Evolutionary conservation across 2,888 invertebrate genomes (phyloP).

Genomic region (Morpho deidamia): DNA sequence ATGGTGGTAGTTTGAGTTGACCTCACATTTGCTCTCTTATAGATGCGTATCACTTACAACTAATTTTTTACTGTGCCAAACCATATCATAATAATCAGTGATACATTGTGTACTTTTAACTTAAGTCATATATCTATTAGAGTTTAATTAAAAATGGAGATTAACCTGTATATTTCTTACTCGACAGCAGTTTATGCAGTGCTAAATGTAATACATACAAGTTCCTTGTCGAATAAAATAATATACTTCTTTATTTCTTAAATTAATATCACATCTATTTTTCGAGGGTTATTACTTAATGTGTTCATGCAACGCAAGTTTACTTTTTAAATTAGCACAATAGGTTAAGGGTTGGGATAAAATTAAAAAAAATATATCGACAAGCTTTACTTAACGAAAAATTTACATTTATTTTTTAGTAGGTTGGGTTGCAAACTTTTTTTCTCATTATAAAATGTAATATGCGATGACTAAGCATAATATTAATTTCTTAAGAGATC

Average conservation of each 20-base stretch:
- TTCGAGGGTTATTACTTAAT: constrained; percentile 65
- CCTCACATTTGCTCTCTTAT: constrained; percentile 23
- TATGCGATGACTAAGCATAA: no score
- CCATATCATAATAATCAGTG: constrained; percentile 72
- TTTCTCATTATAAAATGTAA: not conserved
- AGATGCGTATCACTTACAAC: constrained; percentile 12
- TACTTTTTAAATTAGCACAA: constrained; percentile 70
- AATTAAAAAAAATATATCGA: constrained; percentile 28
- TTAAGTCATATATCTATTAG: constrained; percentile 29
- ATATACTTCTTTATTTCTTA: constrained; percentile 42
- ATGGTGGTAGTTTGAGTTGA: constrained; percentile 5
- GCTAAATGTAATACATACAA: constrained; percentile 46
- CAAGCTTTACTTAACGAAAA: constrained; percentile 23
- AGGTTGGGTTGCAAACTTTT: constrained; percentile 13
- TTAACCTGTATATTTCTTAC: constrained; percentile 30
- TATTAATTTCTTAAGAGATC: constrained; percentile 41
- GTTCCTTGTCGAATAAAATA: constrained; percentile 57
- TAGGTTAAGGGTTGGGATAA: constrained; percentile 63
- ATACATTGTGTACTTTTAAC: constrained; percentile 49
- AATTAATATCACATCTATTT: constrained; percentile 63
- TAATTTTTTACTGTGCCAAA: constrained; percentile 41
- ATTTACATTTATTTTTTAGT: constrained; percentile 5
- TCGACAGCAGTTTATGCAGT: constrained; percentile 37
- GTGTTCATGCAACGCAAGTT: constrained; percentile 52
- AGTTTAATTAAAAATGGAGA: constrained; percentile 20